Conservation (phyloP, 2,888 invertebrate species). For the Yponomeuta plumbellus region DNA sequence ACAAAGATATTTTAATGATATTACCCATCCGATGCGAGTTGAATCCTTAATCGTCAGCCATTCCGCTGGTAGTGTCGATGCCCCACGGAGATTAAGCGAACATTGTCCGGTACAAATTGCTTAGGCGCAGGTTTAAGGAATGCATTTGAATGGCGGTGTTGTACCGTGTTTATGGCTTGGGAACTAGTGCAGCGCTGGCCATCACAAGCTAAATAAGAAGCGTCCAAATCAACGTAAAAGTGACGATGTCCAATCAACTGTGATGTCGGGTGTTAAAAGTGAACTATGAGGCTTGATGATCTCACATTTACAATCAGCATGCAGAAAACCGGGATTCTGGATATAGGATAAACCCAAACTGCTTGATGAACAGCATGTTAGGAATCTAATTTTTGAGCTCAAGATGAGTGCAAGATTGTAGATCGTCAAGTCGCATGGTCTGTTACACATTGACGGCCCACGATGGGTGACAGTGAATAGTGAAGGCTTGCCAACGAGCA, state of each 20-base stretch:
- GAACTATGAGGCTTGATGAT: constrained; percentile 8
- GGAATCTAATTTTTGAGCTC: not conserved
- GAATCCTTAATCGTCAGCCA: constrained; percentile 67
- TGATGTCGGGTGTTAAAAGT: constrained; percentile 23
- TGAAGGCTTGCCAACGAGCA: constrained; percentile 23
- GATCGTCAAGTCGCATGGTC: constrained; percentile 9
- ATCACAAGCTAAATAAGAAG: constrained; percentile 71
- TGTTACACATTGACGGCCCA: constrained; percentile 34
- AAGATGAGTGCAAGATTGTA: constrained; percentile 5
- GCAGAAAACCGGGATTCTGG: not conserved
- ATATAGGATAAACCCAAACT: too few relatives aligned
- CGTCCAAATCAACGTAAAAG: constrained; percentile 43
- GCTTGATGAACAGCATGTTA: too few relatives aligned
- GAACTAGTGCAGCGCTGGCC: constrained; percentile 62
- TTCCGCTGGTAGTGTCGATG: constrained; percentile 64
- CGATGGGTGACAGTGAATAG: constrained; percentile 19
- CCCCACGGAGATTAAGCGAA: constrained; percentile 58
- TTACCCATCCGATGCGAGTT: constrained; percentile 68
- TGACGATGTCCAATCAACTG: constrained; percentile 59
- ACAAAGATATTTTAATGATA: constrained; percentile 76
- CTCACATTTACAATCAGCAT: not conserved
- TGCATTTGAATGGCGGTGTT: constrained; percentile 47
- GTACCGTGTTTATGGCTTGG: constrained; percentile 39
- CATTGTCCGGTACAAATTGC: constrained; percentile 64
- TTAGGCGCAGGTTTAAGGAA: constrained; percentile 60